Base-by-base conservation (phyloP, 1,140 invertebrate species). In the Magallana gigas region DNA sequence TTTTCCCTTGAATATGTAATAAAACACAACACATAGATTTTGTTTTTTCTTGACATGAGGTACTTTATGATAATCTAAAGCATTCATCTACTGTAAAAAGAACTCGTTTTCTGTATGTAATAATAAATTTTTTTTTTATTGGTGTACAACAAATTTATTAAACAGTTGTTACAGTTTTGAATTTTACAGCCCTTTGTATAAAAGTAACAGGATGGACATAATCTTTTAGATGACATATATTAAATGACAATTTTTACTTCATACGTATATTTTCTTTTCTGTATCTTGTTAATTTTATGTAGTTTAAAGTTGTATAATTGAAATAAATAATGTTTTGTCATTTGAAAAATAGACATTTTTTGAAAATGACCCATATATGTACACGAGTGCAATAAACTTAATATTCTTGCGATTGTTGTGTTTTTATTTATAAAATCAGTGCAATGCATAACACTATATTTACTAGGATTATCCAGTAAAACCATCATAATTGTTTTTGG, bases 151-250 rank as follows among this genome's bases (percentile, higher is more conserved):
- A 18, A 36, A 36, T 76, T 6, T 8, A 76, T 76, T 16, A 5
- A 5, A 60, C 6, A 23, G 1, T 76, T 36, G 8, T 76, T 23
- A 76, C 11, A 76, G 29, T 16, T 76, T 76, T 76, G 68, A 16
- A 16, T 76, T 76, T 23, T 36, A 36, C 36, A 36, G 36, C 36
- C 3, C 36, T 36, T 36, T 36, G 36, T 36, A 36, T 36, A 3
- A 36, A 36, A 76, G 68, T 76, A 76, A 76, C 68, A 76, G 68
- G 68, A 76, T 23, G 18, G 68, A 76, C 68, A 18, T 76, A 18
- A 23, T 76, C 1, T 76, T 76, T 18, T 76, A 6, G 11, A 76
- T 76, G 68, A 36, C 68, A 76, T 76, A 18, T 9, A 76, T 76
- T 23, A 76, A 76, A 76, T 76, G 68, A 23, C 29, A 76, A 76